Percentiles rank a stretch among this genome's conserved stretches.
These are phyloP conservation scores for Troglohyphantes excavatus DNA, from an alignment of 2,888 invertebrate genomes.

Conservation along the genomic window DNA sequence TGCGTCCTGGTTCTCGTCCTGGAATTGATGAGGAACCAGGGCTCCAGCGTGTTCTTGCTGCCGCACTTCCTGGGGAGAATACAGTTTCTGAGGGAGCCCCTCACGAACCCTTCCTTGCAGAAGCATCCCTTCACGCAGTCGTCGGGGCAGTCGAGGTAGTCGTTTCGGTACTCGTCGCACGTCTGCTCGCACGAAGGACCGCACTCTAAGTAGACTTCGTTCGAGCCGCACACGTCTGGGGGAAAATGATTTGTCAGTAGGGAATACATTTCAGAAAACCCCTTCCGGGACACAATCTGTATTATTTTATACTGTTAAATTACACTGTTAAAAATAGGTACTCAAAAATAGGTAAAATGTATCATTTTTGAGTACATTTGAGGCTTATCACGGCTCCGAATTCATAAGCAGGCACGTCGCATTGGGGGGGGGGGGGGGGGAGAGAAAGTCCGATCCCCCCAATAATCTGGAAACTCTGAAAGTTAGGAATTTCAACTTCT, in stretches of 20 bases:
- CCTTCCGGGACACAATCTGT: not conserved
- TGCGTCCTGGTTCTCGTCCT: not conserved
- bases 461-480: too few relatives aligned
- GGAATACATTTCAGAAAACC: not conserved
- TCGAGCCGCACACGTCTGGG: constrained; percentile 24
- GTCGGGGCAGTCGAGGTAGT: constrained; percentile 16
- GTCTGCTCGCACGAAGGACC: constrained; percentile 32
- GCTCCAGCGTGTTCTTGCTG: constrained; percentile 15
- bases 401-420: too few relatives aligned
- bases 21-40: constrained; percentile 52
- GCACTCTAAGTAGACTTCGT: constrained; percentile 44
- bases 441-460: too few relatives aligned
- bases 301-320: too few relatives aligned
- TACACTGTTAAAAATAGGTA: too few relatives aligned
- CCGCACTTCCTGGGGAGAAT: constrained; percentile 33
- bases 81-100: constrained; percentile 35
- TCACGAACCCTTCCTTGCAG: constrained; percentile 51
- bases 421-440: too few relatives aligned
- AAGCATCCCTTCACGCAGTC: constrained; percentile 59
- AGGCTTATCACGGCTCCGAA: too few relatives aligned
- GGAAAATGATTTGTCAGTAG: too few relatives aligned
- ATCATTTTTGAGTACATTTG: too few relatives aligned
- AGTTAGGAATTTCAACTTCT: too few relatives aligned
- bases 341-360: too few relatives aligned
- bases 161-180: constrained; percentile 6